These are phyloP conservation scores for Hydrolagus colliei DNA, from an alignment of 2,797 vertebrate genomes.

Conservation along the genomic window DNA sequence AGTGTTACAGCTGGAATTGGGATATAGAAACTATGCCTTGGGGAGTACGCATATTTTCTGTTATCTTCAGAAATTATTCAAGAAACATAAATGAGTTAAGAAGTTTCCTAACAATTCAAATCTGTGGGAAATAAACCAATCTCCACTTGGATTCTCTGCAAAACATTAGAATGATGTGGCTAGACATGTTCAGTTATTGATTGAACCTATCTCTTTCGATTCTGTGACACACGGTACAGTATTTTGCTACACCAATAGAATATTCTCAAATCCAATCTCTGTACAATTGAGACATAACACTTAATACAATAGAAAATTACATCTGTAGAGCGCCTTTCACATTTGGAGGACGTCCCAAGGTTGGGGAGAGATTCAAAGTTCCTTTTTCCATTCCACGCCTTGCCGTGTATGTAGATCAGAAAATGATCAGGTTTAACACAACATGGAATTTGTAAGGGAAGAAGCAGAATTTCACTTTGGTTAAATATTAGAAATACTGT, in stretches of 20 bases:
- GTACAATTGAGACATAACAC: not conserved
- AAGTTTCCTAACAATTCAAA: not conserved
- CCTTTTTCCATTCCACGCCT: not conserved
- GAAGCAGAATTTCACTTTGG: not conserved
- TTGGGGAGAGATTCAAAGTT: not conserved
- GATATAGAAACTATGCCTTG: too few species aligned
- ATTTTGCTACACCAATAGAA: not conserved
- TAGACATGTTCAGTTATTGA: not conserved
- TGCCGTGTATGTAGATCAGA: too few species aligned
- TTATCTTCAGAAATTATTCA: not conserved
- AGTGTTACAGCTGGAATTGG: too few species aligned
- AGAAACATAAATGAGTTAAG: not conserved
- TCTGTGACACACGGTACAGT: not conserved
- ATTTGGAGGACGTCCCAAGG: too few species aligned
- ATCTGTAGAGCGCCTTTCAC: too few species aligned
- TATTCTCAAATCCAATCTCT: not conserved
- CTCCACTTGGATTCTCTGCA: not conserved
- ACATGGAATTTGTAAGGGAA: not conserved
- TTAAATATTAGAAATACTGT: not conserved
- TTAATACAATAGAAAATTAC: not conserved
- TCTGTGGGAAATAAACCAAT: not conserved
- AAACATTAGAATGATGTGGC: not conserved
- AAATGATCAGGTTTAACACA: not conserved
- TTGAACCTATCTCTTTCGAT: not conserved
- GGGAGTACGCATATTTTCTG: too few species aligned